These are phyloP conservation scores for Diprion similis DNA, from an alignment of 1,140 invertebrate species.

Conservation along the genomic window DNA sequence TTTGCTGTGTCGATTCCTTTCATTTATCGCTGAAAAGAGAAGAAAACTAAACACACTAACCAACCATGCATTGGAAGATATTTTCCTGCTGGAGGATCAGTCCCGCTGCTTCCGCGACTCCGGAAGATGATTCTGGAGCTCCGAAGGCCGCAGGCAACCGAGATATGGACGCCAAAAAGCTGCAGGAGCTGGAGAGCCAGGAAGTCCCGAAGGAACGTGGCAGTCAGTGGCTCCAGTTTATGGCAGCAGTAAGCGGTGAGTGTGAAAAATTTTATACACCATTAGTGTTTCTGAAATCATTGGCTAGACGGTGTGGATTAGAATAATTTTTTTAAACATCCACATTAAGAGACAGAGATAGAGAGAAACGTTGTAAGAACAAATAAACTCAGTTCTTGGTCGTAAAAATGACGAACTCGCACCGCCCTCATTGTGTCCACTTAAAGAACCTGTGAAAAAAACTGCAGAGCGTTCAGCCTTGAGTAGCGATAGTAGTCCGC, in stretches of 20 bases:
- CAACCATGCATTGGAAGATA: not conserved
- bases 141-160: conserved; percentile 16
- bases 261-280: not conserved
- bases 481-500: too few species aligned
- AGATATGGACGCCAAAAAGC: conserved; percentile 12
- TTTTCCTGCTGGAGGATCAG: not conserved
- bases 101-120: not conserved
- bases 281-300: not conserved
- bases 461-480: too few species aligned
- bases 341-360: not conserved
- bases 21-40: too few species aligned
- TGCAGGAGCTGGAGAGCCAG: conserved; percentile 29
- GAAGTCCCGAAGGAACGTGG: conserved; percentile 18
- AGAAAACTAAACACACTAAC: too few species aligned
- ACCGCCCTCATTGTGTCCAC: not conserved
- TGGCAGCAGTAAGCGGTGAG: conserved; percentile 34
- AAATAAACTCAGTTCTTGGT: too few species aligned
- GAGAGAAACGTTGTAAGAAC: not conserved
- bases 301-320: too few species aligned
- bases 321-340: too few species aligned
- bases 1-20: too few species aligned
- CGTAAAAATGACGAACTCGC: conserved; percentile 13
- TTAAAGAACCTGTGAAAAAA: too few species aligned
- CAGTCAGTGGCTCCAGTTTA: conserved; percentile 34
- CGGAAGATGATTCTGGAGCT: not conserved